phyloP scores from a whole-genome alignment of 2,113 vertebrate genomes.

The Elgaria multicarinata region DNA sequence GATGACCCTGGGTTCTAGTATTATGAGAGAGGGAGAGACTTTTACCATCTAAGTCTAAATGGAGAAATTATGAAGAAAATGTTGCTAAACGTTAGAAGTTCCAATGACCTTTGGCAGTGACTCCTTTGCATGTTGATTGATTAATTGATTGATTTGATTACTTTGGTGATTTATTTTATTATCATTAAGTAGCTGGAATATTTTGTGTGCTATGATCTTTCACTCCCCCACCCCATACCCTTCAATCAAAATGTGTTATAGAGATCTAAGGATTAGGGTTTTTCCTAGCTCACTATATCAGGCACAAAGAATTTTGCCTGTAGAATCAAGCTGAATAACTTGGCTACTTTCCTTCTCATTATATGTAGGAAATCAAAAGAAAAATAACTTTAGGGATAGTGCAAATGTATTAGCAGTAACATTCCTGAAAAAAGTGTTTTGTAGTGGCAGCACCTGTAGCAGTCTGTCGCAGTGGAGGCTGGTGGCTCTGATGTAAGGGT shows the following conservation, averaged over 20 bases:
- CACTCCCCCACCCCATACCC: neutral
- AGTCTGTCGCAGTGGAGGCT: no score
- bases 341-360: neutral
- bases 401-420: neutral
- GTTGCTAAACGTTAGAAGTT: neutral
- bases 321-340: neutral
- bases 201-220: neutral
- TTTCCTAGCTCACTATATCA: neutral
- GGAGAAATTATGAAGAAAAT: neutral
- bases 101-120: neutral
- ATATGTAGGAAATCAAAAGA: neutral
- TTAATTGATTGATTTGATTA: neutral
- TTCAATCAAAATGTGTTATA: neutral
- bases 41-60: neutral
- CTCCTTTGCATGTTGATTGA: neutral
- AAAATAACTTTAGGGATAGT: neutral
- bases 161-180: neutral
- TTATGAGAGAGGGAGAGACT: no score
- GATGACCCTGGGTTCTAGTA: no score
- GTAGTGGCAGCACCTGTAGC: neutral
- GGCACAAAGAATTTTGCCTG: neutral
- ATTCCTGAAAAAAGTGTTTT: neutral
- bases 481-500: no score
- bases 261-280: neutral
- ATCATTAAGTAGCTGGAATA: neutral